These are phyloP conservation scores for Ceyx melanurus DNA, from an alignment of 2,113 vertebrate species.

Conservation along the genomic window DNA sequence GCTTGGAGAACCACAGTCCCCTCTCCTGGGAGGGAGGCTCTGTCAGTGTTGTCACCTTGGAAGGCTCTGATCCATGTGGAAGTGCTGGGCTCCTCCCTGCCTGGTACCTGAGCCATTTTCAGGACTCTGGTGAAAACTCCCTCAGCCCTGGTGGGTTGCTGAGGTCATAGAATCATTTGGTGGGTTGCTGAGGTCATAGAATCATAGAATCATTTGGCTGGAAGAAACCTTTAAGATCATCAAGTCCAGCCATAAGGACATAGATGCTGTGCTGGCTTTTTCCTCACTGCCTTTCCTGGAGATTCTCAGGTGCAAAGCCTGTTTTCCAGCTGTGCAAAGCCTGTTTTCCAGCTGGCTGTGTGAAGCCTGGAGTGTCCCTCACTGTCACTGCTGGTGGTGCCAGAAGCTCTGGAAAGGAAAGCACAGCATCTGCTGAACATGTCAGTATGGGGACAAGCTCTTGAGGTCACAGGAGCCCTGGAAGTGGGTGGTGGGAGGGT, in stretches of 20 bases:
- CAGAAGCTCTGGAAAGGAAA: neutral
- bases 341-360: neutral
- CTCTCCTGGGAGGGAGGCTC: neutral
- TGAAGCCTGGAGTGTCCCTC: neutral
- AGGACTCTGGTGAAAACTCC: neutral
- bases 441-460: neutral
- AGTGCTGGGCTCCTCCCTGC: neutral
- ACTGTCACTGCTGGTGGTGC: neutral
- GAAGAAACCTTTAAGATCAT: no score
- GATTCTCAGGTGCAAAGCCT: neutral
- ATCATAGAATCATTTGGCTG: no score
- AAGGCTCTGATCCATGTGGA: neutral
- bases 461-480: neutral
- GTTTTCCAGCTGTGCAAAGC: neutral
- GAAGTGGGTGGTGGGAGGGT: neutral
- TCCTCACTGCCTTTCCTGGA: neutral
- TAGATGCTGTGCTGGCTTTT: neutral
- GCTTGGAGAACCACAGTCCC: fast-evolving
- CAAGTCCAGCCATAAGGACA: no score
- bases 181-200: neutral
- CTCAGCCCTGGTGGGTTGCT: neutral
- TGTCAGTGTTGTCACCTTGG: neutral
- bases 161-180: neutral
- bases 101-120: fast-evolving
- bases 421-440: neutral